Conservation (phyloP, 2,888 invertebrate species). For the Chrysolina americana region DNA sequence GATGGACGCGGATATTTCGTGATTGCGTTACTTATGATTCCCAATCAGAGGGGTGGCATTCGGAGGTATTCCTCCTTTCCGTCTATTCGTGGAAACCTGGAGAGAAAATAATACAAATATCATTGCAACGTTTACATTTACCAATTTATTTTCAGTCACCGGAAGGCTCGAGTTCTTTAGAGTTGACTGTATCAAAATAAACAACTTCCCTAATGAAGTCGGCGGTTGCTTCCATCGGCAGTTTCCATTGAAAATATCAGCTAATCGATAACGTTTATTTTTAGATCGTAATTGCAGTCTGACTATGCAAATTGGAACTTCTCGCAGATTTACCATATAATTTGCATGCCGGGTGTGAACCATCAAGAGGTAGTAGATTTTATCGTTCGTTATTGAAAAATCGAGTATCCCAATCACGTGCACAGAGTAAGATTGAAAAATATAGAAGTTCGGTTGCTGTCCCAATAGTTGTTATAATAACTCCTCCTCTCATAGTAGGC, state of each 20-base stretch:
- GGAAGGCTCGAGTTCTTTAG: no score
- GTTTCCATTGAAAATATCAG: conserved; percentile 23
- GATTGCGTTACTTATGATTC: no score
- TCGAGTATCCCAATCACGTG: neutral
- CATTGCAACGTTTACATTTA: no score
- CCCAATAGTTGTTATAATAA: no score
- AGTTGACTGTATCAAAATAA: neutral
- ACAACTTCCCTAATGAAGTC: neutral
- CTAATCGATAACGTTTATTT: conserved; percentile 39
- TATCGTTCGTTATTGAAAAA: conserved; percentile 17
- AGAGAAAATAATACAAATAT: no score
- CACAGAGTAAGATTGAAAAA: neutral
- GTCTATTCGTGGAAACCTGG: no score
- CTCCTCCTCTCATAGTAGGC: no score
- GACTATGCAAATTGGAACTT: conserved; percentile 8
- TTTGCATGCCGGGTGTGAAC: conserved; percentile 18
- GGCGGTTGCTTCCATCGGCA: conserved; percentile 23
- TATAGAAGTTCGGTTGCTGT: neutral
- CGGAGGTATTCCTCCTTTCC: no score
- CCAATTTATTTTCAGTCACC: neutral
- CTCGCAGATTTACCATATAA: conserved; percentile 17
- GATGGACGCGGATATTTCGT: no score
- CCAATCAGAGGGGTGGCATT: no score
- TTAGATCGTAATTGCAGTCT: conserved; percentile 30
- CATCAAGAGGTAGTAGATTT: neutral